phyloP scores from a whole-genome alignment of 2,113 vertebrate species.

The Sterna hirundo region DNA sequence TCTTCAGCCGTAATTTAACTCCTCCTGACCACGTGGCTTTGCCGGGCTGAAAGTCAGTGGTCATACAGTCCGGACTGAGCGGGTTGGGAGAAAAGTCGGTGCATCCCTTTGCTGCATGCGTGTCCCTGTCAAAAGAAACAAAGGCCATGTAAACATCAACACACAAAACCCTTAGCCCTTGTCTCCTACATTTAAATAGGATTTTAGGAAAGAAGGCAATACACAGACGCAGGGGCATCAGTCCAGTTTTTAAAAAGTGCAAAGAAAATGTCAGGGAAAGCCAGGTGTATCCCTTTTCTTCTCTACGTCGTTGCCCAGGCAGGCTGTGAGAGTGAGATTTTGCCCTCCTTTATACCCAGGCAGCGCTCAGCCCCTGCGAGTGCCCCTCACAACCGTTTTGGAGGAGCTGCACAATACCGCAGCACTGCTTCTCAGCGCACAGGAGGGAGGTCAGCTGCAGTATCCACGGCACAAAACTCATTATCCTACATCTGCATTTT shows the following conservation, averaged over 20 bases:
- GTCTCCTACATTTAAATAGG: neutral
- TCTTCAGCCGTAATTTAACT: constrained; percentile 62
- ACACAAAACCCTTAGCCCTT: neutral
- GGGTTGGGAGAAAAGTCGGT: neutral
- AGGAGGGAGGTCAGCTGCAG: neutral
- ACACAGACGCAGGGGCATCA: neutral
- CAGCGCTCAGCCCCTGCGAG: neutral
- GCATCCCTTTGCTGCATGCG: constrained; percentile 34
- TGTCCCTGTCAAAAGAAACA: constrained; percentile 67
- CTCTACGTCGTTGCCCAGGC: neutral
- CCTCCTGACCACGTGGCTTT: constrained; percentile 63
- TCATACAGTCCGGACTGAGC: neutral
- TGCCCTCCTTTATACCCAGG: neutral
- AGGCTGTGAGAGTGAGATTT: neutral
- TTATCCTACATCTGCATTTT: neutral
- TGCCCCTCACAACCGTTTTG: neutral
- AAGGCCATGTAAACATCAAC: neutral
- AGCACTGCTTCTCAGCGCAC: neutral
- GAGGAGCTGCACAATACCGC: neutral
- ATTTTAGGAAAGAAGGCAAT: neutral
- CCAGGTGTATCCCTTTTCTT: neutral
- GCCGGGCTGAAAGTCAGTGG: constrained; percentile 38
- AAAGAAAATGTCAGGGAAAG: neutral
- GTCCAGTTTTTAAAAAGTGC: neutral
- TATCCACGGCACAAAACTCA: neutral